Evolutionary conservation across 2,113 vertebrate genomes (phyloP), one percentile per base, ranked within the genome.

Genomic region (Orientallactaga bullata): DNA sequence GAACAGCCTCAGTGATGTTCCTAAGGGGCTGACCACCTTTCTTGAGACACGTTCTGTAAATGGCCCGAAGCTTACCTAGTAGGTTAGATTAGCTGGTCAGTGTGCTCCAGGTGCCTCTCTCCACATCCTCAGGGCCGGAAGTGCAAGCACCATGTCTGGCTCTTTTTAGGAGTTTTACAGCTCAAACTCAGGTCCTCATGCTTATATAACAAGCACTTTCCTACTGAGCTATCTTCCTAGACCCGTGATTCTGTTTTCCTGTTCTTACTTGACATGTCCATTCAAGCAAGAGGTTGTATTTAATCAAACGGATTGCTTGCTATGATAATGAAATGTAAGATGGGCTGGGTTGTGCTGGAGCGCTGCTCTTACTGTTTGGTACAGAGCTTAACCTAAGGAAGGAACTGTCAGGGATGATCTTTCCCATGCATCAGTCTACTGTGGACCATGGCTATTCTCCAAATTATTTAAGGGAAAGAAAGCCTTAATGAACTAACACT

Each of bases 381-480:
- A 20, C 18, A 82, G 83, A 85, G 30, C 55, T 90, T 68, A 91
- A 79, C 74, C 23, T 91, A 85, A 80, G 20, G 74, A 93, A 90
- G 39, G 65, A n/a, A 77, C 91, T 66, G 76, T 88, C 90, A 93
- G 85, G 16, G 39, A 58, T 77, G 69, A 87, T 63, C 60, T 90
- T 95, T 96, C 26, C 85, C 82, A 95, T 93, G 51, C 87, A 92
- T 58, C 30, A 89, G 37, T 93, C 47, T 82, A 85, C 69, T 93
- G 85, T 95, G 81, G 85, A 95, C 89, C 35, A 76, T 92, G 90
- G 79, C 90, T 72, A 0, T 42, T 28, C 10, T 96, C 90, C 85
- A 94, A 95, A 94, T 95, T 89, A 94, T 83, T 94, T 88, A 85
- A 89, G 79, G 28, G 4, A 1, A 90, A 60, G 82, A 81, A 90